Conservation (phyloP, 2,113 vertebrate genomes). For the Sander vitreus region DNA sequence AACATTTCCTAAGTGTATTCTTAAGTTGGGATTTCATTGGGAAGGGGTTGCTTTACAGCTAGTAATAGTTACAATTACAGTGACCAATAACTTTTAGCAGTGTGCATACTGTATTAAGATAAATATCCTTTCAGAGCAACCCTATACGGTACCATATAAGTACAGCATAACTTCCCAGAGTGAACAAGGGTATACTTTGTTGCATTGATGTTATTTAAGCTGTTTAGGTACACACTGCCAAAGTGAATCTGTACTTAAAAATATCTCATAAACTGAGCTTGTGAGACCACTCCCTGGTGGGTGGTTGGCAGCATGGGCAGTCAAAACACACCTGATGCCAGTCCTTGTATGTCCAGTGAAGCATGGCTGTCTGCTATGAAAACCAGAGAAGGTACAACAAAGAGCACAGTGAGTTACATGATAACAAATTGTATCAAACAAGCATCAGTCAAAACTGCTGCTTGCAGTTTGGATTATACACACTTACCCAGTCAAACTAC, state of each 20-base stretch:
- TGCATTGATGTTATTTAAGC: background rate
- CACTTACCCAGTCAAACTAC: background rate
- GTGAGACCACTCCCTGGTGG: slow-evolving; percentile 5
- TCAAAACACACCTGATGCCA: slow-evolving; percentile 32
- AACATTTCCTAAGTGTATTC: background rate
- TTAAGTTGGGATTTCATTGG: background rate
- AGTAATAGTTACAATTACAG: background rate
- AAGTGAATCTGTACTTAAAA: background rate
- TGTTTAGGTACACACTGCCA: background rate
- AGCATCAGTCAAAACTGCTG: slow-evolving; percentile 16
- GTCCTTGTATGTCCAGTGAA: slow-evolving; percentile 17
- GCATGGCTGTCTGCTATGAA: slow-evolving; percentile 11
- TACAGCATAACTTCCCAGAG: background rate
- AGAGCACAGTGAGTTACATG: slow-evolving; percentile 22
- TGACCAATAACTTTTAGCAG: background rate
- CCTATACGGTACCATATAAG: background rate
- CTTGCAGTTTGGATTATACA: slow-evolving; percentile 10
- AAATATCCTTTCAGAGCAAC: background rate
- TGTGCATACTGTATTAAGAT: background rate
- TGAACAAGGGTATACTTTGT: background rate
- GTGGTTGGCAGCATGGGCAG: background rate
- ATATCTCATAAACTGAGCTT: background rate
- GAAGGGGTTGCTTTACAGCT: background rate
- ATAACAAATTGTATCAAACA: slow-evolving; percentile 4
- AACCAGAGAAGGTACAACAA: slow-evolving; percentile 12